Base-by-base conservation (phyloP, 2,888 invertebrate genomes). In the Lissonota sp. region DNA sequence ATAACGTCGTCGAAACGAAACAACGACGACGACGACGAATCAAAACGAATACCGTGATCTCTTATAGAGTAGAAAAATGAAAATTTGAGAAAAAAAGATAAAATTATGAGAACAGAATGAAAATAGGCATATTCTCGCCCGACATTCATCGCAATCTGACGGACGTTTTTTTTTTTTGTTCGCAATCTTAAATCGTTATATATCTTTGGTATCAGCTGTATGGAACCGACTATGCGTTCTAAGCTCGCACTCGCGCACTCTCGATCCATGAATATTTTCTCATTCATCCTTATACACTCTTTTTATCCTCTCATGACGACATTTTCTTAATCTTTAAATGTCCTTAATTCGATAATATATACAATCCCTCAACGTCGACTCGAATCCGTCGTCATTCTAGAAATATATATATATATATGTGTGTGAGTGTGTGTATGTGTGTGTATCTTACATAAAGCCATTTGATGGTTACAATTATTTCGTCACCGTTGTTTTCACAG, bases 201-300 rank as follows among this genome's bases (percentile, higher is more conserved):
- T 89, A 88, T 92, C 92, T 92, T 92, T 92, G 92, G 92, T 92
- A 91, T 91, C 84, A 90, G 90, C 92, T 90, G 90, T 92, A 90
- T 88, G 90, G 88, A 88, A 90, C 89, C 87, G 87, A 87, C 84
- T 85, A 85, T 80, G 76, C 80, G 73, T 69, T 83, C 75, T 72
- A 64, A 73, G 81, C 67, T 82, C 76, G 70, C 70, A 78, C 76
- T 82, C 80, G 72, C 40, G 58, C 74, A 64, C 78, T 66, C 55
- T 62, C 78, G 72, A 72, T 78, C 60, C 72, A 46, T 57, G 39
- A 72, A 46, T 62, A 7, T 72, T 42, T 72, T 67, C 75, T 8
- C 39, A 26, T 66, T 55, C 37, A 62, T 40, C 14, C 16, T 44
- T 74, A n/a, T 40, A 5, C 39, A 16, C 42, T n/a, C 16, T 44